Conservation (phyloP, 2,888 invertebrate species). For the Xanthorhoe spadicearia region DNA sequence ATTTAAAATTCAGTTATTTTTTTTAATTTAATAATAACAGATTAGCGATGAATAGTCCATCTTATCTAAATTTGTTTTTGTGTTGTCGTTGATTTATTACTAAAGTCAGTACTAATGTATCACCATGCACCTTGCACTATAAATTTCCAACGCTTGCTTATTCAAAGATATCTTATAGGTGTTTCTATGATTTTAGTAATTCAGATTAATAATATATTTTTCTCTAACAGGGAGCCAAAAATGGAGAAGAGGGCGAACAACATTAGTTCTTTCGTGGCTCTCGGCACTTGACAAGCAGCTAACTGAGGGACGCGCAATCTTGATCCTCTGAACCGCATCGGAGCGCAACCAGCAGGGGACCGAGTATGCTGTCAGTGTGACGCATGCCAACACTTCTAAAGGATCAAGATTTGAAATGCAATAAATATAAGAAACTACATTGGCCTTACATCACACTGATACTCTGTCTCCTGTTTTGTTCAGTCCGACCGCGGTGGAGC, state of each 20-base stretch:
- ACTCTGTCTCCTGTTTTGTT: conserved; percentile 67
- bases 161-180: not conserved
- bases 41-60: not conserved
- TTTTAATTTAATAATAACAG: conserved; percentile 1
- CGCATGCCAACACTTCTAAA: conserved; percentile 57
- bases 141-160: conserved; percentile 25
- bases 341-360: conserved; percentile 61
- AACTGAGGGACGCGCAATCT: conserved; percentile 81
- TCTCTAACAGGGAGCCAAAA: conserved; percentile 89
- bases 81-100: conserved; percentile 5
- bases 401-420: conserved; percentile 64
- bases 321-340: conserved; percentile 76
- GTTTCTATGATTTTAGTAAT: not conserved
- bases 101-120: conserved; percentile 11
- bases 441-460: conserved; percentile 44
- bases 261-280: conserved; percentile 92
- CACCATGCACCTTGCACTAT: conserved; percentile 74
- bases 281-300: conserved; percentile 88
- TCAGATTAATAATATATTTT: conserved; percentile 4
- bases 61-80: conserved; percentile 2
- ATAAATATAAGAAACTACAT: conserved; percentile 43
- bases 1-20: not conserved
- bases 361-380: conserved; percentile 56
- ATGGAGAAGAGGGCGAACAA: conserved; percentile 94
- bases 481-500: conserved; percentile 60